Evolutionary conservation across 2,113 vertebrate species (phyloP), one percentile per base, ranked within the genome.

Genomic region (Cariama cristata): DNA sequence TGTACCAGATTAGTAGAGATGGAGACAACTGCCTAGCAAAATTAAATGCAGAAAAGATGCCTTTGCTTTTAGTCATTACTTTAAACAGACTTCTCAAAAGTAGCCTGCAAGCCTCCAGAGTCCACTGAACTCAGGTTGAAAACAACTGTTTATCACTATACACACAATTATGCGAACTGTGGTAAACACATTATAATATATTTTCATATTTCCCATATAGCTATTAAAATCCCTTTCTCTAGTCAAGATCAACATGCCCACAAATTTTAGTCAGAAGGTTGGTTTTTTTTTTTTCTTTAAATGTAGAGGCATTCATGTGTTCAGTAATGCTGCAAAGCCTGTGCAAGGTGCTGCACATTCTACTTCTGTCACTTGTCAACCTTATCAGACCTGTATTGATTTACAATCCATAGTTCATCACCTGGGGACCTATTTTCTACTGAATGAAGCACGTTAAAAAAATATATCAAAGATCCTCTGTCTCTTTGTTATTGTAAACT

Each of bases 401-500:
- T 93, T 88, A 64, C 66, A 84, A 35, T 59, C 63, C 30, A 2
- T 60, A 53, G 73, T 32, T 93, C 24, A 14, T 58, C 38, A 56
- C 33, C 19, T 68, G 47, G 19, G 3, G 6, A 40, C 16, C 44
- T 82, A 53, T 80, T 75, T 94, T 74, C 24, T 67, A 52, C 47
- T 63, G 55, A 92, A 79, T 14, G 11, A 84, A 74, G 13, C 53
- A 30, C 32, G 35, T 33, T 69, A 28, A 1, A 33, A 83, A 85
- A 76, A 79, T 9, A 50, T 44, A 55, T n/a, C 13, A 7, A 72
- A 75, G 35, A n/a, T 55, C 11, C 20, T 67, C 27, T 26, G 3
- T 92, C n/a, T 74, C 13, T 80, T 86, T 86, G 44, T 90, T 93
- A 26, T 94, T 90, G 85, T 72, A 63, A 94, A 67, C 22, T 91